Conservation (phyloP, 1,140 invertebrate genomes). For the Orchestia grillus region DNA sequence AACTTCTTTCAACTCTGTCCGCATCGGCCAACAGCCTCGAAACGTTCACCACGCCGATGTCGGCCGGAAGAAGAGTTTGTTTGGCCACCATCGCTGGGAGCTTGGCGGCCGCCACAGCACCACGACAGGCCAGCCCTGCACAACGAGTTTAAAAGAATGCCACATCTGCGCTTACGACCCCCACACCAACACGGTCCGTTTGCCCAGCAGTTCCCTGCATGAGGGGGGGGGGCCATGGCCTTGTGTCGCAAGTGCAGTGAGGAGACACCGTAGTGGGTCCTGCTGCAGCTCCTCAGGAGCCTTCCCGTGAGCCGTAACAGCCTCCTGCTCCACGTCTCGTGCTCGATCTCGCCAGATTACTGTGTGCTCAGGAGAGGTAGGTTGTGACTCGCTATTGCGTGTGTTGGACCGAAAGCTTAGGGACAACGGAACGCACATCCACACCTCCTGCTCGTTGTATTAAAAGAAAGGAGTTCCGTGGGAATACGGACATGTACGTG, state of each 20-base stretch:
- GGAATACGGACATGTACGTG: neutral
- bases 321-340: neutral
- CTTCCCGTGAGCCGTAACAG: neutral
- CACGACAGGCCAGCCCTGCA: neutral
- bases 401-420: neutral
- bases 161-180: neutral
- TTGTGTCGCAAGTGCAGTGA: neutral
- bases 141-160: neutral
- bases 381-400: neutral
- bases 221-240: neutral
- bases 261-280: too few relatives aligned
- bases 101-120: neutral
- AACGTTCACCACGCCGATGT: neutral
- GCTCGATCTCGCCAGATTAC: neutral
- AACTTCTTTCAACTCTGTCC: neutral
- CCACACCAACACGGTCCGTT: neutral
- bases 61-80: neutral
- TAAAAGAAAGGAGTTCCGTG: neutral
- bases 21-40: neutral
- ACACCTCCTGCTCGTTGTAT: neutral
- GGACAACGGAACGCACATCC: neutral
- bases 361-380: neutral
- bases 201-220: neutral
- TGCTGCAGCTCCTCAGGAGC: neutral
- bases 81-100: neutral